Conservation (phyloP, 2,888 invertebrate species). For the Eupithecia centaureata region DNA sequence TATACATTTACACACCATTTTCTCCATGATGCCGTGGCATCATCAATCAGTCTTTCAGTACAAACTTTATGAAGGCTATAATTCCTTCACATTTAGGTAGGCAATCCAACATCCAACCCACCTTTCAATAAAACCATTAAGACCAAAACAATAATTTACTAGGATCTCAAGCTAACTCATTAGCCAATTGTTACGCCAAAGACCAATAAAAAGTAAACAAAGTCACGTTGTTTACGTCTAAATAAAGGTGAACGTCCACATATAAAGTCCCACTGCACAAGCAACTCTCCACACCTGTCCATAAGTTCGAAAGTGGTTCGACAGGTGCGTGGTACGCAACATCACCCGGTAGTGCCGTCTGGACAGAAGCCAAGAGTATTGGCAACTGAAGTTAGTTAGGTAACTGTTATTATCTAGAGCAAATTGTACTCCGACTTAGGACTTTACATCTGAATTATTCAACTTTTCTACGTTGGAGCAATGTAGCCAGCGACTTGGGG, state of each 20-base stretch:
- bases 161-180: neutral
- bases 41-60: no score
- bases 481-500: no score
- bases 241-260: slow-evolving; percentile 28
- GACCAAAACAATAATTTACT: neutral
- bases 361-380: slow-evolving; percentile 32
- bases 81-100: no score
- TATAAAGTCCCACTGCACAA: slow-evolving; percentile 7
- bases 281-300: neutral
- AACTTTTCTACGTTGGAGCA: neutral
- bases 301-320: slow-evolving; percentile 16
- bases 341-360: slow-evolving; percentile 28
- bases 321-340: slow-evolving; percentile 19
- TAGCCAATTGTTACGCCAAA: slow-evolving; percentile 11
- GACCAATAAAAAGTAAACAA: slow-evolving; percentile 21
- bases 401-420: slow-evolving; percentile 21
- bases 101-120: no score
- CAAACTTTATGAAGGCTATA: no score
- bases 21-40: no score
- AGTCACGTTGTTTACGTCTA: slow-evolving; percentile 18
- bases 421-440: slow-evolving; percentile 11
- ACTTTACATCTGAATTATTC: neutral
- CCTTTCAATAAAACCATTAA: neutral
- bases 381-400: slow-evolving; percentile 30
- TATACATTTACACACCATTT: no score